Evolutionary conservation across 2,888 invertebrate species (phyloP), one percentile per base, ranked within the genome.

Genomic region (Incurvaria masculella): DNA sequence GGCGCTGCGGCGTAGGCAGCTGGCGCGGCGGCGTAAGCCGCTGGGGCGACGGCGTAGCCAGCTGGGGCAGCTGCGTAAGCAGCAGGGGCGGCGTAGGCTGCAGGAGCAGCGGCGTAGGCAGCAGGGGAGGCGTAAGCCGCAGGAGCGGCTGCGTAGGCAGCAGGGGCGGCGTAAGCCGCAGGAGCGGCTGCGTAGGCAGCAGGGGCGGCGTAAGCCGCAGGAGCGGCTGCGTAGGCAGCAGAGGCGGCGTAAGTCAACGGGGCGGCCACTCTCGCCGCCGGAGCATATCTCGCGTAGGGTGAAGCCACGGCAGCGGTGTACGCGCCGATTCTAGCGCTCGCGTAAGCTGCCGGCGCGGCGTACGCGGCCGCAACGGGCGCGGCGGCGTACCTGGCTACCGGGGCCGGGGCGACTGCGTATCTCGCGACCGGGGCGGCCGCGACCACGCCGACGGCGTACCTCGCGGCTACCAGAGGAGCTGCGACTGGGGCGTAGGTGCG

Each of bases 11-110:
- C n/a, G n/a, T n/a, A n/a, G n/a, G n/a, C n/a, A n/a, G n/a, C n/a
- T n/a, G n/a, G n/a, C n/a, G n/a, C n/a, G n/a, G n/a, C n/a, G n/a
- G n/a, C n/a, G n/a, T n/a, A n/a, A n/a, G n/a, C n/a, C n/a, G n/a
- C n/a, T n/a, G n/a, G n/a, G n/a, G n/a, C n/a, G n/a, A n/a, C n/a
- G n/a, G n/a, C n/a, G n/a, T n/a, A n/a, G n/a, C n/a, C n/a, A n/a
- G n/a, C n/a, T n/a, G 64, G 63, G 44, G 60, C 66, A 72, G 86
- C 58, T 72, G 88, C 65, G 68, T 86, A 23, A 59, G 88, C 64
- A 74, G 87, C 74, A 75, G 89, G 58, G 75, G 88, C 60, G 80
- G 88, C 62, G 55, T 84, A 58, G 85, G 86, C 61, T 81, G 84
- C 61, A 68, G 79, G 59, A 82, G 86, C 67, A 59, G 86, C 57